Evolutionary conservation across 2,113 vertebrate species (phyloP).

Genomic region (Zosterops hypoxanthus): DNA sequence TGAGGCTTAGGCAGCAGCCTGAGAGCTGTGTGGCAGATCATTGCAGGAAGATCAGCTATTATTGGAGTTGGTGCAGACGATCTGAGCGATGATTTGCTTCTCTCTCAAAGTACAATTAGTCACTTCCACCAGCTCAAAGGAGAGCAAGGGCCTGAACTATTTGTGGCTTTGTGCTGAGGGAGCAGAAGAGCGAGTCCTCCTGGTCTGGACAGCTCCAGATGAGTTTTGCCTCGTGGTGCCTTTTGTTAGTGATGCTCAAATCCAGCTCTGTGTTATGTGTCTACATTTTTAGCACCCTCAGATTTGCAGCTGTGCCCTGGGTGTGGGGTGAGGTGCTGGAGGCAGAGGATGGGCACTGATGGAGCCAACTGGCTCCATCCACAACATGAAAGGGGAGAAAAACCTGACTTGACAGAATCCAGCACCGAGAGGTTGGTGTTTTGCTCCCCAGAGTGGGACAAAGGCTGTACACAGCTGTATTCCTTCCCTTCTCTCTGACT

Average conservation of each 20-base stretch:
- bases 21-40: neutral
- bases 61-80: neutral
- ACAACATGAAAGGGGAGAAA: rapidly evolving
- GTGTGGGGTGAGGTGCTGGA: neutral
- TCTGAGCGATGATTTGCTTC: neutral
- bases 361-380: neutral
- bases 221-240: neutral
- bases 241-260: neutral
- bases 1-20: neutral
- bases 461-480: rapidly evolving
- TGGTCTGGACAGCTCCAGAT: neutral
- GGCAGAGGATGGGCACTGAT: neutral
- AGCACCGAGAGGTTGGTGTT: rapidly evolving
- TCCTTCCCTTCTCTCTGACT: neutral
- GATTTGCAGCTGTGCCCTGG: neutral
- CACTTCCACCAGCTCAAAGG: neutral
- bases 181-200: neutral
- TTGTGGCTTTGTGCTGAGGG: neutral
- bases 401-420: neutral
- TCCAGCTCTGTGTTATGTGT: rapidly evolving
- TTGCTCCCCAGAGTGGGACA: neutral
- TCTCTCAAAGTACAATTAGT: constrained; percentile 6
- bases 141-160: constrained; percentile 6
- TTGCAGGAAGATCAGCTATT: constrained; percentile 6
- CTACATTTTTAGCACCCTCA: neutral